Percentiles rank a stretch among this genome's conserved stretches.
Evolutionary conservation across 2,113 vertebrate species (phyloP).

Genomic region (Hoplias malabaricus): DNA sequence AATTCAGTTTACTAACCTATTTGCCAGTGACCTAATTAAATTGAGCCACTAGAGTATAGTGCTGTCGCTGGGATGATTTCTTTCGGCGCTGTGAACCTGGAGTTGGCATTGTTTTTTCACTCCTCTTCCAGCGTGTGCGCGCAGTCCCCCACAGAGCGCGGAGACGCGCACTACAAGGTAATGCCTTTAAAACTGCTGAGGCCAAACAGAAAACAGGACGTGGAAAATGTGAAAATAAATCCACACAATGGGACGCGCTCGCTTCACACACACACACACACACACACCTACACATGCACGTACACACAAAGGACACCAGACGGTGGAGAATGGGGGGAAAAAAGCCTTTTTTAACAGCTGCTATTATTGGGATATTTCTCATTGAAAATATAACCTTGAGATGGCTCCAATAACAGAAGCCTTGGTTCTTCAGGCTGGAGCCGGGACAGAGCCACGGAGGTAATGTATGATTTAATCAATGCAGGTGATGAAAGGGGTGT

Average conservation of each 20-base stretch:
- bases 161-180: slow-evolving; percentile 53
- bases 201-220: slow-evolving; percentile 55
- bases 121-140: slow-evolving; percentile 16
- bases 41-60: slow-evolving; percentile 46
- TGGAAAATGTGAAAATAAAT: slow-evolving; percentile 58
- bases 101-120: slow-evolving; percentile 37
- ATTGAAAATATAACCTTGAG: slow-evolving; percentile 48
- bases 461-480: slow-evolving; percentile 50
- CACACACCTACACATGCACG: slow-evolving; percentile 14
- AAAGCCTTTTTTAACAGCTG: slow-evolving; percentile 43
- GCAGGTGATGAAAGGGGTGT: slow-evolving; percentile 38
- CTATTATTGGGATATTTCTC: slow-evolving; percentile 50
- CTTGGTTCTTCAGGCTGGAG: slow-evolving; percentile 4
- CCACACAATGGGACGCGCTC: slow-evolving; percentile 50
- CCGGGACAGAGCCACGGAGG: background rate
- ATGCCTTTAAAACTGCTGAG: slow-evolving; percentile 59
- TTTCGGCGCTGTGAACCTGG: slow-evolving; percentile 43
- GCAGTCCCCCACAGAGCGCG: slow-evolving; percentile 45
- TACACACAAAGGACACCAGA: slow-evolving; percentile 34
- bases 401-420: slow-evolving; percentile 32
- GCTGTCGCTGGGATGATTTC: slow-evolving; percentile 38
- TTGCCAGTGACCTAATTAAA: slow-evolving; percentile 52
- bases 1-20: slow-evolving; percentile 49
- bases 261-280: slow-evolving; percentile 23
- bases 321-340: slow-evolving; percentile 20